Evolutionary conservation across 2,797 vertebrate species (phyloP).

Genomic region (Sebastes minor): DNA sequence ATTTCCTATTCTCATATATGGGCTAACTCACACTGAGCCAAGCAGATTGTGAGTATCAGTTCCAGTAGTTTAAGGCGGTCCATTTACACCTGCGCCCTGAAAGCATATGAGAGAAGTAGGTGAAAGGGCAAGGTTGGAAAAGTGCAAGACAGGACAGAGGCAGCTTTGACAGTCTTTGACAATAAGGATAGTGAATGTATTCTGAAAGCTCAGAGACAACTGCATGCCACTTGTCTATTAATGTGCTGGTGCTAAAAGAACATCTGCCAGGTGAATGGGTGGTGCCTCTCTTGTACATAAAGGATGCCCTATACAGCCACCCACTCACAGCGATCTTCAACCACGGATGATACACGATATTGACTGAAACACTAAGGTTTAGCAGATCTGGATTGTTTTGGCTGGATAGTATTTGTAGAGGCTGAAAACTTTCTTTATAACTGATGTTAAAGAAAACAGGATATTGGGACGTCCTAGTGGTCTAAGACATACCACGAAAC

Average conservation of each 20-base stretch:
- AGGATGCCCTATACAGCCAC: conserved; percentile 14
- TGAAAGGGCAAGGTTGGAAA: conserved; percentile 47
- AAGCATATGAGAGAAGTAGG: conserved; percentile 39
- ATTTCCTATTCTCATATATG: conserved; percentile 31
- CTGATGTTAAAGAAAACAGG: neutral
- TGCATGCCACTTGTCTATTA: conserved; percentile 14
- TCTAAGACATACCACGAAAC: neutral
- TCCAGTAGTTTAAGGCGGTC: conserved; percentile 33
- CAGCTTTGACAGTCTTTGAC: conserved; percentile 40
- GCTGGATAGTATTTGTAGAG: neutral
- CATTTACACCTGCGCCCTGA: conserved; percentile 53
- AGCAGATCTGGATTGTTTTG: neutral
- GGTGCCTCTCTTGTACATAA: conserved; percentile 1
- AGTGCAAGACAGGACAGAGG: conserved; percentile 26
- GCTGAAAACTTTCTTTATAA: neutral
- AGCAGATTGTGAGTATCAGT: conserved; percentile 42
- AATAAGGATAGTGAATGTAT: conserved; percentile 17
- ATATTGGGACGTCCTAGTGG: neutral
- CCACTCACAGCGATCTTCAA: neutral
- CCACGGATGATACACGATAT: conserved; percentile 17
- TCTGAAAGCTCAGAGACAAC: conserved; percentile 9
- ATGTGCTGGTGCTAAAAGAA: conserved; percentile 35
- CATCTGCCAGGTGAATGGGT: conserved; percentile 37
- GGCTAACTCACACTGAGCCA: conserved; percentile 6
- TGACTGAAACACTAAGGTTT: neutral